A percentile compares a stretch with the other conserved stretches of the same genome.
Evolutionary conservation across 2,797 vertebrate genomes (phyloP).

Genomic region (Megaceryle alcyon): DNA sequence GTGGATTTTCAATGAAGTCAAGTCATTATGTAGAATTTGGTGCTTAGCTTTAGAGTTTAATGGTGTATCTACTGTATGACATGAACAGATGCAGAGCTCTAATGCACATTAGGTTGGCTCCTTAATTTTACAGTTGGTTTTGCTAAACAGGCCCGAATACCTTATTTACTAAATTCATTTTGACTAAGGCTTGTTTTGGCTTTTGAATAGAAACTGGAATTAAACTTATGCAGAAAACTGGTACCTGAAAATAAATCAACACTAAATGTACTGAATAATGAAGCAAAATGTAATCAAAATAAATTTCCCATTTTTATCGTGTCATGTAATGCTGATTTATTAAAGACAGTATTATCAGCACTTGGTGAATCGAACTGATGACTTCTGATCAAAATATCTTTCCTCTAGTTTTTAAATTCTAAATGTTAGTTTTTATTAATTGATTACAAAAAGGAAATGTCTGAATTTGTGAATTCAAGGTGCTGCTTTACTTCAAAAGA

Average conservation of each 20-base stretch:
- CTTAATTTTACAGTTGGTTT: neutral
- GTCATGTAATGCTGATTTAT: neutral
- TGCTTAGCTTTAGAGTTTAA: neutral
- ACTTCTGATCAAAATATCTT: neutral
- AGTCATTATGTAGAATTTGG: neutral
- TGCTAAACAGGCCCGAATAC: neutral
- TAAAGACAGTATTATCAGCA: neutral
- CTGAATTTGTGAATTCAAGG: neutral
- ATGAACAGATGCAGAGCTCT: neutral
- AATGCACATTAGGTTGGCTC: accelerated
- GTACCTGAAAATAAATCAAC: neutral
- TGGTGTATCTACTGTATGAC: neutral
- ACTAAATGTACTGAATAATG: neutral
- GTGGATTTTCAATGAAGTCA: neutral
- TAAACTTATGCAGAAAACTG: neutral
- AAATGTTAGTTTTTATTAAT: neutral
- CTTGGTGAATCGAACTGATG: neutral
- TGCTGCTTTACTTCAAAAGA: neutral
- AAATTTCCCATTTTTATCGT: neutral
- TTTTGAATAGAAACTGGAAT: neutral
- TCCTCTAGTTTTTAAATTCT: neutral
- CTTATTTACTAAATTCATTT: neutral
- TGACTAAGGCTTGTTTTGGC: neutral
- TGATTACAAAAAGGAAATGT: neutral
- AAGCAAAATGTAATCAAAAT: neutral